These are phyloP conservation scores for Ctenicera cuprea DNA, from an alignment of 2,888 invertebrate species.

Conservation along the genomic window DNA sequence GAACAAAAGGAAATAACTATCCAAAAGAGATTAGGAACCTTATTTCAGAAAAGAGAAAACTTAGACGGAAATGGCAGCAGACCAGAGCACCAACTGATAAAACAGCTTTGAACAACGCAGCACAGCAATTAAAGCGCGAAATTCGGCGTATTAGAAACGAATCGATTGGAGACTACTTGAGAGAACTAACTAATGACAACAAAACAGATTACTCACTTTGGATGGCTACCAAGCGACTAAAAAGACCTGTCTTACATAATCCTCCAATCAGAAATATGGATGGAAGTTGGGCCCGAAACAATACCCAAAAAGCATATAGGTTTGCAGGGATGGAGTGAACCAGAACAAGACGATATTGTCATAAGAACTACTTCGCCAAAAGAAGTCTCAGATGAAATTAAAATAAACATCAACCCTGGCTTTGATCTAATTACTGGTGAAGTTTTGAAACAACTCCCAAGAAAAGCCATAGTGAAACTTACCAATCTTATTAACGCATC, in stretches of 20 bases:
- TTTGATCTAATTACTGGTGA: slow-evolving; percentile 35
- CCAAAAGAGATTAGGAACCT: slow-evolving; percentile 24
- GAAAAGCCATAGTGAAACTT: slow-evolving; percentile 27
- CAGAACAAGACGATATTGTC: slow-evolving; percentile 21
- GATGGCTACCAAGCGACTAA: slow-evolving; percentile 20
- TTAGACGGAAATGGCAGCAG: slow-evolving; percentile 28
- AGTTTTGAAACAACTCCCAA: slow-evolving; percentile 30
- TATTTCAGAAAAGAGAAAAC: slow-evolving; percentile 23
- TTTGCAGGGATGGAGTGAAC: slow-evolving; percentile 29
- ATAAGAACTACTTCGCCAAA: slow-evolving; percentile 33
- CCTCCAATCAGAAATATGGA: slow-evolving; percentile 12
- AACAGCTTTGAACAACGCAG: slow-evolving; percentile 25
- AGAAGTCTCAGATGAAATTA: slow-evolving; percentile 36
- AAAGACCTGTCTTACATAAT: slow-evolving; percentile 21
- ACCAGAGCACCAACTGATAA: slow-evolving; percentile 27
- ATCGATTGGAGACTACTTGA: slow-evolving; percentile 31
- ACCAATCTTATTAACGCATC: slow-evolving; percentile 31
- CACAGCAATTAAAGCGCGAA: slow-evolving; percentile 32
- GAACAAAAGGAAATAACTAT: slow-evolving; percentile 20
- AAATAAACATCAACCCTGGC: slow-evolving; percentile 20
- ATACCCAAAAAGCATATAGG: slow-evolving; percentile 28
- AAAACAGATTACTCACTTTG: slow-evolving; percentile 22
- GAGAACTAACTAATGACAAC: slow-evolving; percentile 23
- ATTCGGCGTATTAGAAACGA: slow-evolving; percentile 29
- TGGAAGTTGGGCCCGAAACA: slow-evolving; percentile 24